Evolutionary conservation across 2,888 invertebrate genomes (phyloP).

Genomic region (Heliothis peltigera): DNA sequence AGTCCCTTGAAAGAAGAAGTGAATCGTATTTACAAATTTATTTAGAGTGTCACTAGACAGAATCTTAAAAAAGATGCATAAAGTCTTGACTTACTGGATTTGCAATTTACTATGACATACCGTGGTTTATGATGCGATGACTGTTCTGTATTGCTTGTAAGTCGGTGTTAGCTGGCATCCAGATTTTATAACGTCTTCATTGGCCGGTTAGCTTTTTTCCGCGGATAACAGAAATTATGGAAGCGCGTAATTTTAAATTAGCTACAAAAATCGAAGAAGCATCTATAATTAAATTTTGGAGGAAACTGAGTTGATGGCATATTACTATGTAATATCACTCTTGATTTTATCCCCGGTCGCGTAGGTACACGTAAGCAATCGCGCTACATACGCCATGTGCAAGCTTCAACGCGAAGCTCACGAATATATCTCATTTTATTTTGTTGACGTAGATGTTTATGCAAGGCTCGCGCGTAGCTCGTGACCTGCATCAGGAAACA

Average conservation of each 20-base stretch:
- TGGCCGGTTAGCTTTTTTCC: slow-evolving; percentile 63
- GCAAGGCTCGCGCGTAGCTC: slow-evolving; percentile 30
- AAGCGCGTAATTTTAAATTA: slow-evolving; percentile 1
- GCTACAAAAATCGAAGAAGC: neutral
- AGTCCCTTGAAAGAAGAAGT: no score
- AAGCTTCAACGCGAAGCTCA: slow-evolving; percentile 17
- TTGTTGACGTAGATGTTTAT: slow-evolving; percentile 44
- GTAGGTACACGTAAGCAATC: slow-evolving; percentile 10
- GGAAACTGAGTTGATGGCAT: neutral
- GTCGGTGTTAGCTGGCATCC: slow-evolving; percentile 70
- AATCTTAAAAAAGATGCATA: neutral
- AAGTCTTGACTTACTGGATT: slow-evolving; percentile 18
- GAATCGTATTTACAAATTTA: no score
- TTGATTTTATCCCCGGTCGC: slow-evolving; percentile 7
- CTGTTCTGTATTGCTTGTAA: slow-evolving; percentile 78
- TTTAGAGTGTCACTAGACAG: no score
- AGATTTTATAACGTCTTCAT: slow-evolving; percentile 76
- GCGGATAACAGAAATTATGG: slow-evolving; percentile 42
- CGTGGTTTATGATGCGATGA: slow-evolving; percentile 80
- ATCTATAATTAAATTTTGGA: neutral
- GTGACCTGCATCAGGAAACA: slow-evolving; percentile 44
- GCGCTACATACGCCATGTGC: slow-evolving; percentile 12
- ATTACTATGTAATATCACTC: neutral
- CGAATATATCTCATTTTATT: slow-evolving; percentile 47
- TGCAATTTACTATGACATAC: slow-evolving; percentile 32